A percentile compares a stretch with the other conserved stretches of the same genome.
These are phyloP conservation scores for Denticeps clupeoides DNA, from an alignment of 2,797 vertebrate species.

Conservation along the genomic window DNA sequence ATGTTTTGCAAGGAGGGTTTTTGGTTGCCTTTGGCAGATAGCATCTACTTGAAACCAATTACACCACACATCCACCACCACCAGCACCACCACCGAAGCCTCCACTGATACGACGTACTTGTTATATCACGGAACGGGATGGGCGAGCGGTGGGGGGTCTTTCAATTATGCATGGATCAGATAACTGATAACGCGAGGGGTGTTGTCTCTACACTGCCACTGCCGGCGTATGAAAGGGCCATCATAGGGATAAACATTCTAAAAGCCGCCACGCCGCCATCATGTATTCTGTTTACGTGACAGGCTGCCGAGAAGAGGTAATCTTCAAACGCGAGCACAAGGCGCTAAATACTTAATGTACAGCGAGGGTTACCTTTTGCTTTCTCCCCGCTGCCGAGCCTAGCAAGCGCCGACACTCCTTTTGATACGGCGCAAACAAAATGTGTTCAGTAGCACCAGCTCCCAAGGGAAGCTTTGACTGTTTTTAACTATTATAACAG, in stretches of 20 bases:
- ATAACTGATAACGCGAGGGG: slow-evolving; percentile 51
- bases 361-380: slow-evolving; percentile 49
- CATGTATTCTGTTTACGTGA: slow-evolving; percentile 67
- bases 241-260: slow-evolving; percentile 60
- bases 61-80: slow-evolving; percentile 50
- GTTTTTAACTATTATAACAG: slow-evolving; percentile 34
- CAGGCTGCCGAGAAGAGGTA: slow-evolving; percentile 51
- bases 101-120: slow-evolving; percentile 43
- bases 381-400: slow-evolving; percentile 26
- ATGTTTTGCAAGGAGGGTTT: slow-evolving; percentile 48
- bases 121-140: slow-evolving; percentile 44
- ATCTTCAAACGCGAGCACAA: slow-evolving; percentile 56
- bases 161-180: slow-evolving; percentile 68
- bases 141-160: slow-evolving; percentile 40
- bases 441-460: slow-evolving; percentile 34
- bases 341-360: slow-evolving; percentile 68
- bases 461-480: slow-evolving; percentile 39
- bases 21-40: slow-evolving; percentile 51
- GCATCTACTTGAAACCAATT: slow-evolving; percentile 69
- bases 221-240: slow-evolving; percentile 41
- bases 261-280: slow-evolving; percentile 59
- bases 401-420: slow-evolving; percentile 28
- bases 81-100: slow-evolving; percentile 39
- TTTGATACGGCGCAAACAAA: slow-evolving; percentile 56
- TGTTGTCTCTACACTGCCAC: slow-evolving; percentile 23